Evolutionary conservation across 2,113 vertebrate species (phyloP).

Genomic region (Scomber japonicus): DNA sequence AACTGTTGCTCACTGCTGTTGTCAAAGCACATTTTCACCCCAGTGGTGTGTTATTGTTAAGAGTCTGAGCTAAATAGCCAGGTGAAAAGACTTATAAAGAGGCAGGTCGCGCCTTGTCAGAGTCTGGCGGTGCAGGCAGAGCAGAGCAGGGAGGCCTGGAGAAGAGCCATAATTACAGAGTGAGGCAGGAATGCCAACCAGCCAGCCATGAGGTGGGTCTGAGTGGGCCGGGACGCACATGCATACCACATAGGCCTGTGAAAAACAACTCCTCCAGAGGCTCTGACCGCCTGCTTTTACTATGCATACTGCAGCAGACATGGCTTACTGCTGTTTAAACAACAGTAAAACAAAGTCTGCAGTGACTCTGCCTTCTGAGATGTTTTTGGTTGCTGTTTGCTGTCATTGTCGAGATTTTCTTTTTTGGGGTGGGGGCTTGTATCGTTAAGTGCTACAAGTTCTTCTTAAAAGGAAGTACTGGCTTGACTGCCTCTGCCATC

Average conservation of each 20-base stretch:
- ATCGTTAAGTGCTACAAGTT: slow-evolving; percentile 15
- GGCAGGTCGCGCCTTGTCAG: slow-evolving; percentile 25
- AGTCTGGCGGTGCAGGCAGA: slow-evolving; percentile 5
- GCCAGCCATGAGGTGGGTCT: slow-evolving; percentile 78
- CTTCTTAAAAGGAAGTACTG: slow-evolving; percentile 22
- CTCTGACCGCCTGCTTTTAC: slow-evolving; percentile 46
- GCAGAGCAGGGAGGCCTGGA: slow-evolving; percentile 60
- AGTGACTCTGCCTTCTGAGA: slow-evolving; percentile 4
- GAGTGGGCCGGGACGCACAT: slow-evolving; percentile 63
- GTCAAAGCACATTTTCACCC: slow-evolving; percentile 20
- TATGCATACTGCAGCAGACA: slow-evolving; percentile 42
- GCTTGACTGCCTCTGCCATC: background rate
- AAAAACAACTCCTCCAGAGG: slow-evolving; percentile 78
- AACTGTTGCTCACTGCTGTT: slow-evolving; percentile 15
- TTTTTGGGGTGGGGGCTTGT: background rate
- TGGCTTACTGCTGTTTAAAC: slow-evolving; percentile 55
- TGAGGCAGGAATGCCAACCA: slow-evolving; percentile 80
- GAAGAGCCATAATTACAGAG: slow-evolving; percentile 80
- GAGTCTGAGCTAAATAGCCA: slow-evolving; percentile 35
- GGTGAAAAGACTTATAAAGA: slow-evolving; percentile 52
- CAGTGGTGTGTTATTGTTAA: slow-evolving; percentile 49
- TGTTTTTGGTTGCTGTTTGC: slow-evolving; percentile 23
- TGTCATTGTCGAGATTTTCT: slow-evolving; percentile 20
- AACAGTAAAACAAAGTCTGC: slow-evolving; percentile 51
- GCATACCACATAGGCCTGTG: slow-evolving; percentile 80